A percentile compares a stretch with the other conserved stretches of the same genome.
Conservation (phyloP, 2,113 vertebrate genomes). For the Mellivora capensis region DNA sequence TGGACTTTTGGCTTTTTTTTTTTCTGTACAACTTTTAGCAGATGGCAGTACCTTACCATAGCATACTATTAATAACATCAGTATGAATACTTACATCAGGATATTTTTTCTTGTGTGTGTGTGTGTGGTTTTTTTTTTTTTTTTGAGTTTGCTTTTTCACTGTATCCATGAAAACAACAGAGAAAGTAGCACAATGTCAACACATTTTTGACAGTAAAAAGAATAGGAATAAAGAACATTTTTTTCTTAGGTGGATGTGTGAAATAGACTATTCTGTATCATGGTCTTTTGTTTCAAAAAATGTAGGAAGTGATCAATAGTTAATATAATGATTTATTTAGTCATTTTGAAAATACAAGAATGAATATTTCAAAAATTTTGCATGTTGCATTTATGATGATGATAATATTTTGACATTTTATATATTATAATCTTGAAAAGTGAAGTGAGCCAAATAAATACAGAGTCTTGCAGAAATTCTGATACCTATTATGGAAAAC, state of each 20-base stretch:
- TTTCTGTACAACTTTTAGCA: slow-evolving; percentile 8
- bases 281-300: not conserved
- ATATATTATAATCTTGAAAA: slow-evolving; percentile 58
- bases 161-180: slow-evolving; percentile 16
- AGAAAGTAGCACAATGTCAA: slow-evolving; percentile 3
- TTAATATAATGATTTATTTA: not conserved
- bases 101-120: not conserved
- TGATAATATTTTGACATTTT: slow-evolving; percentile 5
- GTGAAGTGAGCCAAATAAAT: slow-evolving; percentile 59
- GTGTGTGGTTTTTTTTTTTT: not conserved
- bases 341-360: slow-evolving; percentile 61
- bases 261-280: not conserved
- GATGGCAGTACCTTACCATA: not conserved
- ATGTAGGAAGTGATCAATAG: not conserved
- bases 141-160: not conserved
- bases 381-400: slow-evolving; percentile 32
- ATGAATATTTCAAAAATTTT: slow-evolving; percentile 38
- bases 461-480: slow-evolving; percentile 37
- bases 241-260: not conserved
- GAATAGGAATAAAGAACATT: not conserved
- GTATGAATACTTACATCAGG: slow-evolving; percentile 9
- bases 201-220: not conserved
- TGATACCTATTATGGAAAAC: slow-evolving; percentile 42
- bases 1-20: not conserved
- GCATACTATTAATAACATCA: slow-evolving; percentile 19